Evolutionary conservation across 1,140 invertebrate genomes (phyloP).

Genomic region (Chymomyza costata): DNA sequence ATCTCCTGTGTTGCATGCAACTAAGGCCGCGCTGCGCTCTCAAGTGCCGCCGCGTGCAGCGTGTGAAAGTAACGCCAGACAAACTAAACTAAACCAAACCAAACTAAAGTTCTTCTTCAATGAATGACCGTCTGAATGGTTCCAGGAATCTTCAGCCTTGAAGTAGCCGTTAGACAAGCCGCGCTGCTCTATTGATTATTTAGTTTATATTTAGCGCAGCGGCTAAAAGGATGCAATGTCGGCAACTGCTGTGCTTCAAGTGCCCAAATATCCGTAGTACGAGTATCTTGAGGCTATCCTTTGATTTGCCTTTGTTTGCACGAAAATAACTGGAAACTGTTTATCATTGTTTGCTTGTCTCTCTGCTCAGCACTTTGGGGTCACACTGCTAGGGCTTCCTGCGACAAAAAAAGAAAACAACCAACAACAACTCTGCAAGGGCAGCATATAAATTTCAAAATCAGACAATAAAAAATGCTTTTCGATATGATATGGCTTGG

Average conservation of each 20-base stretch:
- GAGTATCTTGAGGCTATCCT: constrained; percentile 14
- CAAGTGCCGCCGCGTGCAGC: constrained; percentile 25
- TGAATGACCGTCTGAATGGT: constrained; percentile 47
- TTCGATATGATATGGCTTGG: constrained; percentile 19
- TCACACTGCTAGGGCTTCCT: constrained; percentile 19
- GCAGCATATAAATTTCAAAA: constrained; percentile 14
- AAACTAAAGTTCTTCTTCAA: constrained; percentile 60
- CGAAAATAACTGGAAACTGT: constrained; percentile 63
- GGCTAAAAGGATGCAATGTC: constrained; percentile 50
- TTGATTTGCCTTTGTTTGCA: constrained; percentile 53
- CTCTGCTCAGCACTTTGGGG: constrained; percentile 44
- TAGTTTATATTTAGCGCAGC: constrained; percentile 67
- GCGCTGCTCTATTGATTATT: constrained; percentile 66
- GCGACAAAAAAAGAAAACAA: constrained; percentile 10
- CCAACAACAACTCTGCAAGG: too few relatives aligned
- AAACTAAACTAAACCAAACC: constrained; percentile 24
- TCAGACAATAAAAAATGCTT: constrained; percentile 44
- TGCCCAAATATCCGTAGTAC: constrained; percentile 20
- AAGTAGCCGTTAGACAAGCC: constrained; percentile 56
- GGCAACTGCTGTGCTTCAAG: constrained; percentile 38
- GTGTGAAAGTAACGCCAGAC: constrained; percentile 52
- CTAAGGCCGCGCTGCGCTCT: constrained; percentile 4
- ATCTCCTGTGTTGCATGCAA: background rate
- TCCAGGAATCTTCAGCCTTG: constrained; percentile 61
- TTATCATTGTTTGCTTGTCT: constrained; percentile 65